Conservation (phyloP, 2,113 vertebrate genomes). For the Laterallus jamaicensis region DNA sequence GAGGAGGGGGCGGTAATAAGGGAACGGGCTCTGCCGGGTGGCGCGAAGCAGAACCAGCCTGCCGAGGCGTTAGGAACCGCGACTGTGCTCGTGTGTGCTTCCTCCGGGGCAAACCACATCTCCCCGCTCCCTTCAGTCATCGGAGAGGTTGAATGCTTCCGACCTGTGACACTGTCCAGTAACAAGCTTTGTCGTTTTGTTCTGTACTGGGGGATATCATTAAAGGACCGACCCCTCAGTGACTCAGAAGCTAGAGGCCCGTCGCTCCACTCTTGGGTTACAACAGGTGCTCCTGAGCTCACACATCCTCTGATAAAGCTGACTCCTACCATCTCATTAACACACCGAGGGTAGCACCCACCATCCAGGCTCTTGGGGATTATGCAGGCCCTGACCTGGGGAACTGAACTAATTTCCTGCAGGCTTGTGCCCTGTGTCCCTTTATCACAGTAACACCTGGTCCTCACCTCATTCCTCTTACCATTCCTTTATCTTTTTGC, state of each 20-base stretch:
- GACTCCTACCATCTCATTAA: neutral
- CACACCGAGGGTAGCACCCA: neutral
- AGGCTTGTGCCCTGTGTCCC: neutral
- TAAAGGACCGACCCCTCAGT: neutral
- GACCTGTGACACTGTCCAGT: too few species aligned
- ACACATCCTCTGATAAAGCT: neutral
- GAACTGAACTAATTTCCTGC: neutral
- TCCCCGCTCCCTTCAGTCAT: accelerated
- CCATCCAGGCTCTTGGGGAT: neutral
- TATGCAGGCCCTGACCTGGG: neutral
- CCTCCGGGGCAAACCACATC: accelerated
- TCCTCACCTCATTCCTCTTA: neutral
- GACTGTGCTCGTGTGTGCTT: accelerated
- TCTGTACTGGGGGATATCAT: neutral
- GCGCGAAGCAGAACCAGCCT: neutral
- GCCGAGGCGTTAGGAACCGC: accelerated
- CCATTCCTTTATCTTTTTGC: neutral
- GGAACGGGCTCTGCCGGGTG: neutral
- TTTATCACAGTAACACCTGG: neutral
- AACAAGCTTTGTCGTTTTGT: neutral
- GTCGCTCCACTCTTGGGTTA: neutral
- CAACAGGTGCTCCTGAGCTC: neutral
- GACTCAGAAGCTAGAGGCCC: neutral
- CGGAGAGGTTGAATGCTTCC: accelerated
- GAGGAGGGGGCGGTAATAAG: too few species aligned